A percentile compares a stretch with the other conserved stretches of the same genome.
phyloP scores from a whole-genome alignment of 2,888 invertebrate genomes.

The Machimus rusticus region DNA sequence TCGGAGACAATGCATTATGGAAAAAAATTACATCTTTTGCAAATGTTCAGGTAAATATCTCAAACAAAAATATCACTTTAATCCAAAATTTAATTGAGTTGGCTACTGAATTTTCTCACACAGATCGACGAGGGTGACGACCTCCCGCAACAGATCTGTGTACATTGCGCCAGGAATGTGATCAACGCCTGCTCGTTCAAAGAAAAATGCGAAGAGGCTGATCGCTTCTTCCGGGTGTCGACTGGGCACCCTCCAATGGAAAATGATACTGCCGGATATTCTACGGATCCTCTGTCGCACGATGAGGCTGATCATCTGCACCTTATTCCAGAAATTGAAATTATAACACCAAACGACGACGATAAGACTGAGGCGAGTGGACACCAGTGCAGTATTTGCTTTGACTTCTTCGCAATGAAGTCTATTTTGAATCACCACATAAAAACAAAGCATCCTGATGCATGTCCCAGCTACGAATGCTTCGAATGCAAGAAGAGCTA shows the following conservation, averaged over 20 bases:
- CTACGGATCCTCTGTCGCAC: not conserved
- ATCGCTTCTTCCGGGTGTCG: slow-evolving; percentile 58
- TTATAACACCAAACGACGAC: slow-evolving; percentile 58
- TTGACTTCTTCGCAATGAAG: slow-evolving; percentile 59
- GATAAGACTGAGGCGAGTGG: slow-evolving; percentile 51
- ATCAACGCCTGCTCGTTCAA: slow-evolving; percentile 60
- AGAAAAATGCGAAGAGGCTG: slow-evolving; percentile 62
- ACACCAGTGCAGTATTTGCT: slow-evolving; percentile 60
- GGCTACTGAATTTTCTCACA: not conserved
- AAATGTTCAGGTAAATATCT: slow-evolving; percentile 58
- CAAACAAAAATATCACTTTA: not conserved
- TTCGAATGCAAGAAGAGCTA: slow-evolving; percentile 61
- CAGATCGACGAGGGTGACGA: slow-evolving; percentile 60
- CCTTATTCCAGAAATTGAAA: slow-evolving; percentile 61
- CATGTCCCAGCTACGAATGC: slow-evolving; percentile 60
- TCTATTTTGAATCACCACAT: slow-evolving; percentile 54
- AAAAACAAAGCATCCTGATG: slow-evolving; percentile 59
- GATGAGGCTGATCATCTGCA: slow-evolving; percentile 50
- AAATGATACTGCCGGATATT: not conserved
- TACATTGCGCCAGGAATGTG: slow-evolving; percentile 58
- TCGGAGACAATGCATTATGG: slow-evolving; percentile 61
- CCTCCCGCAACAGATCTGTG: slow-evolving; percentile 60
- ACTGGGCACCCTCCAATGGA: not conserved
- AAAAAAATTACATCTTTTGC: slow-evolving; percentile 61
- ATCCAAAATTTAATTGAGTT: not conserved